Evolutionary conservation across 2,888 invertebrate genomes (phyloP), one percentile per base, ranked within the genome.

Genomic region (Atrina japonica): DNA sequence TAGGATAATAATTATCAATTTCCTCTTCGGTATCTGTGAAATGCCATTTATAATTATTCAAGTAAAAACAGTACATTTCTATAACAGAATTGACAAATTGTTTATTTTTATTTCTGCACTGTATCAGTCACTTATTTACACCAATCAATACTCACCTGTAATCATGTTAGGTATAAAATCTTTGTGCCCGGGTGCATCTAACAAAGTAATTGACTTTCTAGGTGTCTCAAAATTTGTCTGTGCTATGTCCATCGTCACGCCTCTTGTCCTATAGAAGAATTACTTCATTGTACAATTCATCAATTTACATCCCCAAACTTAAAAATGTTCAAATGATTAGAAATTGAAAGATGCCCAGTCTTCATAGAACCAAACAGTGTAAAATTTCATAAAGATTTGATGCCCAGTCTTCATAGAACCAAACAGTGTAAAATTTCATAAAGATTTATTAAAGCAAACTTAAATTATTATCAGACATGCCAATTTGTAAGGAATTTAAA

Each of bases 111-210:
- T 40, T 23, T 43, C 25, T 43, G 14, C 18, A 59, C 27, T 52
- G 3, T 9, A 53, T 16, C 25, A 2, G 6, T 40, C 21, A 56
- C 35, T 29, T 35, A 35, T 35, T 35, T 5, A 21, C 3, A 56
- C 40, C 11, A 29, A 11, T 27, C 9, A 43, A 43, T 72, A 91
- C 92, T 7, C 5, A 91, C 92, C 92, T 16, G 96, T 96, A 81
- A 99, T 99, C 99, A 99, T 99, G 87, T 99, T 99, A 1, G 99
- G 99, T 88, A 99, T 99, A 88, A 99, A 99, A 90, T 99, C 99
- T 89, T 96, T 97, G 91, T 99, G 99, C 0, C 99, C 99, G 0
- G 99, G 99, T 30, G 99, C 98, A 93, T 99, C 99, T 68, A 99
- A 92, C 53, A 99, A 82, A 7, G 90, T 90, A 29, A 92, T 87